Percentiles rank a stretch among this genome's conserved stretches.
Conservation (phyloP, 1,140 invertebrate species). For the Hormaphis cornu region DNA sequence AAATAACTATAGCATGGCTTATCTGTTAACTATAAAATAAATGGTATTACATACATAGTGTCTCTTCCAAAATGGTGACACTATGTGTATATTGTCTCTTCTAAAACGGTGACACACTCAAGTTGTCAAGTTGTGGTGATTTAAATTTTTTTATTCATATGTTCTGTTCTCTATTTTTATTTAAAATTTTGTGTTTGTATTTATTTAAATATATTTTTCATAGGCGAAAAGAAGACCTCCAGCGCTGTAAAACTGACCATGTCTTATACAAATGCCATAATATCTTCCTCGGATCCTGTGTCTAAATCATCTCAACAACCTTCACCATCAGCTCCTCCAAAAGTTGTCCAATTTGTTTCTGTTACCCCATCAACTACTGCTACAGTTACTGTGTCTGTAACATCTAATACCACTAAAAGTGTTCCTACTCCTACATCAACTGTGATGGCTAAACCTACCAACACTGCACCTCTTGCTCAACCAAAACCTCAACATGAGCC, state of each 20-base stretch:
- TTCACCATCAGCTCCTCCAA: conserved; percentile 42
- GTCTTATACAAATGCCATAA: conserved; percentile 54
- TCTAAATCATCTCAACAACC: conserved; percentile 33
- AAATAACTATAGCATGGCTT: no score
- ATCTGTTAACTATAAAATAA: no score
- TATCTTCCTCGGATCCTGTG: conserved; percentile 45
- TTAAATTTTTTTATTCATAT: no score
- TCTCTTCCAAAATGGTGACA: no score
- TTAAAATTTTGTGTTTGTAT: no score
- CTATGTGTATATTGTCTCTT: no score
- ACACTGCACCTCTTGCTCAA: conserved; percentile 21
- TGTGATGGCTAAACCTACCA: background rate
- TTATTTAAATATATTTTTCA: background rate
- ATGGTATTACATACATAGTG: no score
- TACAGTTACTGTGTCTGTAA: conserved; percentile 35
- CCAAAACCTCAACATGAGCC: conserved; percentile 16
- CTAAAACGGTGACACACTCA: no score
- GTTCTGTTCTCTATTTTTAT: no score
- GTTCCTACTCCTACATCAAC: background rate
- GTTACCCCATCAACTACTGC: conserved; percentile 38
- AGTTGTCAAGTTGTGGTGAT: no score
- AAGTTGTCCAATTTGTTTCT: conserved; percentile 9
- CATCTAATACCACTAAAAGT: conserved; percentile 21
- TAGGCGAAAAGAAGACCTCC: conserved; percentile 38
- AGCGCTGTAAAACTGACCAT: conserved; percentile 52